Conservation (phyloP, 2,888 invertebrate species). For the Lasius platythorax region DNA sequence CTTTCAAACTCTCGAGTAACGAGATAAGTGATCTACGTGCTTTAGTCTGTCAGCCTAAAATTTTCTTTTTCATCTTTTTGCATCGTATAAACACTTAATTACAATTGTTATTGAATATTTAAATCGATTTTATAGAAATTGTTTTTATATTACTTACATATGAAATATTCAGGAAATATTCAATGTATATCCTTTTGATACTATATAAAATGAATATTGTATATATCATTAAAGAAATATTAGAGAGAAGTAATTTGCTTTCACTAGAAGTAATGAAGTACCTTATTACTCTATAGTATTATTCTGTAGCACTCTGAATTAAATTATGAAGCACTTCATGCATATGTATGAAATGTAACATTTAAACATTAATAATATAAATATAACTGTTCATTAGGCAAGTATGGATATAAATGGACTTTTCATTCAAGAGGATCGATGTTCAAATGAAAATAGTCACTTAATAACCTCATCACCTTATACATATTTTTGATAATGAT, state of each 20-base stretch:
- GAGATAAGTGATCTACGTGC: slow-evolving; percentile 8
- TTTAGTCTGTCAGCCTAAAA: neutral
- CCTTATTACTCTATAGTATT: slow-evolving; percentile 15
- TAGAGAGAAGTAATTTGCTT: slow-evolving; percentile 19
- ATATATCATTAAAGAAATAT: slow-evolving; percentile 20
- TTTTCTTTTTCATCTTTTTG: neutral
- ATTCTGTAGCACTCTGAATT: slow-evolving; percentile 19
- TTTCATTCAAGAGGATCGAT: neutral
- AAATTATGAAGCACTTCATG: slow-evolving; percentile 9
- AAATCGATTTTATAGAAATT: neutral
- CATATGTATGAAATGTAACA: neutral
- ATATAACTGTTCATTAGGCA: slow-evolving; percentile 17
- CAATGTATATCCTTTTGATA: neutral
- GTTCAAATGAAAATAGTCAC: slow-evolving; percentile 3
- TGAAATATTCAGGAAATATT: slow-evolving; percentile 2
- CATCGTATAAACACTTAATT: neutral
- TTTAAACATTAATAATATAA: slow-evolving; percentile 27
- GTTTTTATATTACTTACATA: neutral
- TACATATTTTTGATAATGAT: neutral
- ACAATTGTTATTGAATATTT: slow-evolving; percentile 8
- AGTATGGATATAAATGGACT: neutral
- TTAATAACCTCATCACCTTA: neutral
- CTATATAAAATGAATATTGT: neutral
- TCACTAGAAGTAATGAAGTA: slow-evolving; percentile 20
- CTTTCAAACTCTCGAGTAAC: slow-evolving; percentile 3